Evolutionary conservation across 2,888 invertebrate genomes (phyloP).

Genomic region (Abrostola tripartita): DNA sequence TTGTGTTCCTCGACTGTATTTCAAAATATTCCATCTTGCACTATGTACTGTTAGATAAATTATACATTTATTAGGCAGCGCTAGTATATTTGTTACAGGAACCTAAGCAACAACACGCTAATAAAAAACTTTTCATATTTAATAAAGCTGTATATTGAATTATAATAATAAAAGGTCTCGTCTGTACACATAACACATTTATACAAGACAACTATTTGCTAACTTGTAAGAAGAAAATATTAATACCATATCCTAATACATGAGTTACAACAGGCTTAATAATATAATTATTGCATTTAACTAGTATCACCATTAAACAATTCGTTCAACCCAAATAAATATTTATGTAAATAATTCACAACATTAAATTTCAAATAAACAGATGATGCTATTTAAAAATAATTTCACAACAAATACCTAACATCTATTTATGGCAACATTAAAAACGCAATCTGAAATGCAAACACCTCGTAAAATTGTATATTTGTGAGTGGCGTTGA

Average conservation of each 20-base stretch:
- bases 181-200: constrained; percentile 81
- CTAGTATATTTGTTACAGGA: too few species aligned
- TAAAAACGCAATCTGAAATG: constrained; percentile 63
- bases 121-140: constrained; percentile 59
- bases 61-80: too few species aligned
- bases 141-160: constrained; percentile 84
- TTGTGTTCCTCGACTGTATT: too few species aligned
- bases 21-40: too few species aligned
- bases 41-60: too few species aligned
- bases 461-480: constrained; percentile 43
- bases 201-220: constrained; percentile 68
- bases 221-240: constrained; percentile 64
- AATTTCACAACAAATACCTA: constrained; percentile 66
- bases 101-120: too few species aligned
- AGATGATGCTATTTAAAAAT: constrained; percentile 58
- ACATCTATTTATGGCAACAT: constrained; percentile 76
- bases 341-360: constrained; percentile 75
- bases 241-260: constrained; percentile 72
- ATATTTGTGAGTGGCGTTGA: constrained; percentile 41
- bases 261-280: constrained; percentile 71
- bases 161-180: constrained; percentile 76
- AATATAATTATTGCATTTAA: constrained; percentile 69
- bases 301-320: constrained; percentile 83
- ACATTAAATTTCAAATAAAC: constrained; percentile 73
- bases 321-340: constrained; percentile 72